phyloP scores from a whole-genome alignment of 2,113 vertebrate species.

The Halcyon malimbica region DNA sequence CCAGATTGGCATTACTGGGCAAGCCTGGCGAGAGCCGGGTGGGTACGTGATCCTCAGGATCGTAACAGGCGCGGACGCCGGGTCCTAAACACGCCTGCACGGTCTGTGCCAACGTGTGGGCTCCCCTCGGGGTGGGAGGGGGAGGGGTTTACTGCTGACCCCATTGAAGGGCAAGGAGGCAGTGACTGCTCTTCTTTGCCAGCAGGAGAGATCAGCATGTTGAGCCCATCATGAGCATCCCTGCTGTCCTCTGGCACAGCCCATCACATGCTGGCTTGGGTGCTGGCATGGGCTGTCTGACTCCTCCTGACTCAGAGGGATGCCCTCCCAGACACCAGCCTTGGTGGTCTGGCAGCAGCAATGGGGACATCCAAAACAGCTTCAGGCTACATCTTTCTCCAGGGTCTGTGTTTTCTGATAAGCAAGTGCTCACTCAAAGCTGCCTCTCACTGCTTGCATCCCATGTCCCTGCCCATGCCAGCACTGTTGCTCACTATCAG shows the following conservation, averaged over 20 bases:
- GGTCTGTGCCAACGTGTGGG: too few species aligned
- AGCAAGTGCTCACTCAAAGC: neutral
- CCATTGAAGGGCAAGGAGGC: neutral
- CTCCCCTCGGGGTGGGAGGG: neutral
- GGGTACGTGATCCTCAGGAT: too few species aligned
- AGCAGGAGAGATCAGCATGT: neutral
- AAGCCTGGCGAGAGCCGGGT: too few species aligned
- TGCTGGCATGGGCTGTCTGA: neutral
- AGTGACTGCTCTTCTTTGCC: neutral
- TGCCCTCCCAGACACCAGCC: neutral
- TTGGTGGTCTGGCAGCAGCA: neutral
- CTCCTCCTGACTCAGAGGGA: neutral
- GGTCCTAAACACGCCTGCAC: too few species aligned
- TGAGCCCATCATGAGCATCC: neutral
- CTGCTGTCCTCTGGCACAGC: neutral
- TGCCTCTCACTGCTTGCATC: neutral
- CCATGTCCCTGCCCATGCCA: fast-evolving
- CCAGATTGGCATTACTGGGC: too few species aligned
- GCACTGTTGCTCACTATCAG: neutral
- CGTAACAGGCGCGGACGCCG: too few species aligned
- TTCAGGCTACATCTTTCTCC: neutral
- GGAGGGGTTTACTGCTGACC: neutral
- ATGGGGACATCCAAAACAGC: neutral
- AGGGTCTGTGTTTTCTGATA: neutral
- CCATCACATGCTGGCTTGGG: neutral